Evolutionary conservation across 1,140 invertebrate genomes (phyloP).

Genomic region (Rhopalosiphum padi): DNA sequence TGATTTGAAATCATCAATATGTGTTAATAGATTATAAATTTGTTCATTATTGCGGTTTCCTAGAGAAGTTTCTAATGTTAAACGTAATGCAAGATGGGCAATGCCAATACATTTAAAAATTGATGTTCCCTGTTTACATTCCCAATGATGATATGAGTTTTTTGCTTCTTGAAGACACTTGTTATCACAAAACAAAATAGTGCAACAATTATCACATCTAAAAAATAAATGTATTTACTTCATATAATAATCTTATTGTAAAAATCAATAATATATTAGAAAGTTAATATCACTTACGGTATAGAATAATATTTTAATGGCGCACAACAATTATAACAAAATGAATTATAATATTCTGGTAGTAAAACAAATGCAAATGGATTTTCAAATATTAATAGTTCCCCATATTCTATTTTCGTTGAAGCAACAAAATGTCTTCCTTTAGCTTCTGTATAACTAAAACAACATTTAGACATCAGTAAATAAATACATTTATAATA

Average conservation of each 20-base stretch:
- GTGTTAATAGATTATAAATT: slow-evolving; percentile 70
- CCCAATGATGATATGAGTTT: slow-evolving; percentile 74
- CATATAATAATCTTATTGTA: background rate
- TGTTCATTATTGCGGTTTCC: slow-evolving; percentile 42
- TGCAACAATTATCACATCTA: slow-evolving; percentile 72
- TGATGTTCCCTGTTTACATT: slow-evolving; percentile 71
- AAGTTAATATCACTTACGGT: slow-evolving; percentile 64
- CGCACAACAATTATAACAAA: slow-evolving; percentile 69
- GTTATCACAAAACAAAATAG: slow-evolving; percentile 72
- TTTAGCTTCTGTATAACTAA: slow-evolving; percentile 63
- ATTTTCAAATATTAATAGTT: slow-evolving; percentile 74
- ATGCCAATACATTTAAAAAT: slow-evolving; percentile 76
- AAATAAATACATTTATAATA: background rate
- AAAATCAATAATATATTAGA: background rate
- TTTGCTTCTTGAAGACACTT: slow-evolving; percentile 70
- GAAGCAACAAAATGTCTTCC: slow-evolving; percentile 68
- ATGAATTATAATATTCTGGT: slow-evolving; percentile 64
- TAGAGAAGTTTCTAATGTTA: slow-evolving; percentile 66
- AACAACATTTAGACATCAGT: background rate
- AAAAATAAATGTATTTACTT: slow-evolving; percentile 57
- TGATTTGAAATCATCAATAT: slow-evolving; percentile 69
- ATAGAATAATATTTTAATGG: slow-evolving; percentile 63
- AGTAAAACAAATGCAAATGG: slow-evolving; percentile 73
- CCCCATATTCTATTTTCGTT: slow-evolving; percentile 68
- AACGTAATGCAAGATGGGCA: slow-evolving; percentile 76